Percentiles rank a stretch among this genome's conserved stretches.
Evolutionary conservation across 2,113 vertebrate genomes (phyloP).

Genomic region (Elaphurus davidianus): DNA sequence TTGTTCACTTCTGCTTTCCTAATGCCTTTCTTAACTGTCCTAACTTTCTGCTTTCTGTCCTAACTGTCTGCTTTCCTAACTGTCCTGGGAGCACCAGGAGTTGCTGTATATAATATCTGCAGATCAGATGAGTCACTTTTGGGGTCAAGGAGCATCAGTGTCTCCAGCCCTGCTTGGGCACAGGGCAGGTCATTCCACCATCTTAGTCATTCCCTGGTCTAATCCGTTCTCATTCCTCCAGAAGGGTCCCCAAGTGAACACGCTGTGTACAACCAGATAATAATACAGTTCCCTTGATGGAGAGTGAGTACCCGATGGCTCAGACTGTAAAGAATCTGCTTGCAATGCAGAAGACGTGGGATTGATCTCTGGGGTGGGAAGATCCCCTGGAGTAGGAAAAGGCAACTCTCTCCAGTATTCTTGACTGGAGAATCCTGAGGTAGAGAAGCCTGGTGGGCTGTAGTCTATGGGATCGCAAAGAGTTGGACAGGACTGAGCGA

Average conservation of each 20-base stretch:
- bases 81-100: neutral
- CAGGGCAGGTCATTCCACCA: neutral
- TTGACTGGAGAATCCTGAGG: neutral
- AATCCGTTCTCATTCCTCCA: neutral
- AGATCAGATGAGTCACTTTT: no score
- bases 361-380: neutral
- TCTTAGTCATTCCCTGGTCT: neutral
- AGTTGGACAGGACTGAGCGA: neutral
- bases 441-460: neutral
- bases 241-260: neutral
- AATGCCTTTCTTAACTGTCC: neutral
- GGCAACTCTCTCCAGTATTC: neutral
- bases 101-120: neutral
- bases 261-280: no score
- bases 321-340: neutral
- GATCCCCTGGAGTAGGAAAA: neutral
- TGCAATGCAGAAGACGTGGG: neutral
- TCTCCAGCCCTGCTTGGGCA: no score
- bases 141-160: neutral
- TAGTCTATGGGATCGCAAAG: neutral
- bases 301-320: neutral
- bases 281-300: rapidly evolving
- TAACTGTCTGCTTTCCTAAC: neutral
- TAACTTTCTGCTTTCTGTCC: neutral
- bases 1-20: neutral